These are phyloP conservation scores for Argentina silus DNA, from an alignment of 2,797 vertebrate genomes.

Conservation along the genomic window DNA sequence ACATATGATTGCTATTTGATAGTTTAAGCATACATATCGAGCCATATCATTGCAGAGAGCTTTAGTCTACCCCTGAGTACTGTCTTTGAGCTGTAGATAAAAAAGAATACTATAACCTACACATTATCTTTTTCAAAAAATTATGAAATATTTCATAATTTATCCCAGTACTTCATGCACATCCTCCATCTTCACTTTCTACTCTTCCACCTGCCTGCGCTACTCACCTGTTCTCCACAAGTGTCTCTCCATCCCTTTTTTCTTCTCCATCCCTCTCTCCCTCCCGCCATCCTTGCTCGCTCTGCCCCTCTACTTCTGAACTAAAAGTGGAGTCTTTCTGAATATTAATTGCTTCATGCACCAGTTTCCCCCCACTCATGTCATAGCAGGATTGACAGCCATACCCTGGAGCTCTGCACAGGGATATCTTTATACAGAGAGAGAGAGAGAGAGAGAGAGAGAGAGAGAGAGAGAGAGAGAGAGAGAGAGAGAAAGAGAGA, in stretches of 20 bases:
- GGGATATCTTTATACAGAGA: conserved; percentile 59
- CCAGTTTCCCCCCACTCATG: conserved; percentile 61
- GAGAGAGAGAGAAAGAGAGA: conserved; percentile 23
- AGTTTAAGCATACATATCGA: neutral
- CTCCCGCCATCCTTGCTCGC: conserved; percentile 27
- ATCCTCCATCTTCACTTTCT: too few relatives aligned
- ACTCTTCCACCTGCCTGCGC: too few relatives aligned
- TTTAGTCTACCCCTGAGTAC: neutral
- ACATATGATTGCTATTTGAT: neutral
- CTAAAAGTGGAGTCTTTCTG: conserved; percentile 66
- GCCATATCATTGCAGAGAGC: neutral
- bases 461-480: conserved; percentile 25
- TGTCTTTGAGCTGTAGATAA: too few relatives aligned
- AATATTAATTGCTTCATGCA: conserved; percentile 72
- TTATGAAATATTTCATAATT: too few relatives aligned
- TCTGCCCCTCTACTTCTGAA: conserved; percentile 38
- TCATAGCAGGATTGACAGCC: conserved; percentile 61
- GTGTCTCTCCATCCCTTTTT: conserved; percentile 22
- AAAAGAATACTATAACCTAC: too few relatives aligned
- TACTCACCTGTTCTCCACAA: too few relatives aligned
- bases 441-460: conserved; percentile 10
- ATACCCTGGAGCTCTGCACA: conserved; percentile 61
- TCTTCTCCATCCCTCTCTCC: conserved; percentile 28
- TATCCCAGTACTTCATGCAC: too few relatives aligned
- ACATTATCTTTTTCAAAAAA: too few relatives aligned